Base-by-base conservation (phyloP, 2,888 invertebrate species). In the Lobophora halterata region DNA sequence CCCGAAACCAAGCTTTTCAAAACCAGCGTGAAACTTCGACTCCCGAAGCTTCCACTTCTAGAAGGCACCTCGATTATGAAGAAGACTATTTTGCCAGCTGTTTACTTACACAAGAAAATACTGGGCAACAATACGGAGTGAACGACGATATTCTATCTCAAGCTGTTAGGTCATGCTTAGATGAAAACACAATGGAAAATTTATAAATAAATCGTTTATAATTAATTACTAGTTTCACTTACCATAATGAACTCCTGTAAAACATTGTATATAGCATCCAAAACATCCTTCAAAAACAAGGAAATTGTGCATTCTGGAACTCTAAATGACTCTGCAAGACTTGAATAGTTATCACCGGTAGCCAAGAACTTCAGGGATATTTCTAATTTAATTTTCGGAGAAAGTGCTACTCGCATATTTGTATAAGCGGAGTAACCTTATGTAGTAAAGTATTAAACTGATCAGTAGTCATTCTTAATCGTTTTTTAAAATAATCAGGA, bases 31-130 rank as follows among this genome's bases (percentile, higher is more conserved):
- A 54, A 42, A 53, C 51, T 50, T 48, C 49, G 46, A 51, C 52
- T 49, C 46, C 40, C 46, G 39, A 42, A 48, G 39, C 45, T 48
- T 52, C 52, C 48, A 53, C 51, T 59, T 56, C 55, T 46, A 16
- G 53, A 55, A 57, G 49, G 42, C 55, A 59, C 55, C 45, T 61
- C 60, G 54, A 61, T 7, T 61, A 58, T 55, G 58, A 59, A 64
- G 60, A 57, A 61, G 59, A 64, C 56, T 61, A 61, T 59, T 64
- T 59, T 64, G 56, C 62, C 62, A 58, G 58, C 58, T 59, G 57
- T 58, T 55, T 58, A 55, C 52, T 52, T 5, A 56, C 55, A 57
- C 57, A 61, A 63, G 55, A 57, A 63, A 61, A 61, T 61, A 62
- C 60, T 61, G 52, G 55, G 48, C 55, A 58, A 61, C 52, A 58